A percentile compares a stretch with the other conserved stretches of the same genome.
phyloP scores from a whole-genome alignment of 1,140 invertebrate species.

The Tetramorium alpestre region DNA sequence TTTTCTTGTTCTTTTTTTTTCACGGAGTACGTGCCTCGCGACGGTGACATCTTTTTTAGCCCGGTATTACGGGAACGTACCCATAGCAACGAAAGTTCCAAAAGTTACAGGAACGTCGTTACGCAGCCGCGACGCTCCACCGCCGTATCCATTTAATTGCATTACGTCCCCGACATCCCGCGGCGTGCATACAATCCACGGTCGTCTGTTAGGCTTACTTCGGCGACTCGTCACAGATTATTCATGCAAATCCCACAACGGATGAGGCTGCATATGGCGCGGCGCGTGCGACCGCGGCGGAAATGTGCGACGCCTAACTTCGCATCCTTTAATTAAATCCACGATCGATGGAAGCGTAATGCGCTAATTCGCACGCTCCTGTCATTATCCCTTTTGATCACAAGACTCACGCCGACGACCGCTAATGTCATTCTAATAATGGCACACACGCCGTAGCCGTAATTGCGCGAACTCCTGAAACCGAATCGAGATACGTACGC shows the following conservation, averaged over 20 bases:
- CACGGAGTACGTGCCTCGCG: neutral
- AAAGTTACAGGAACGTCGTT: conserved; percentile 51
- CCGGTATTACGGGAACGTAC: conserved; percentile 12
- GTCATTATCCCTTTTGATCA: conserved; percentile 74
- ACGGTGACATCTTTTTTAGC: conserved; percentile 23
- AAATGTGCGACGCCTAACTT: conserved; percentile 47
- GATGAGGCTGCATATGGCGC: conserved; percentile 47
- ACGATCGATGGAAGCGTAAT: conserved; percentile 68
- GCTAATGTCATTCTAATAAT: conserved; percentile 73
- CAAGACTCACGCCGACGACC: conserved; percentile 71
- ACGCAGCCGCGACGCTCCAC: conserved; percentile 29
- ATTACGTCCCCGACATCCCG: conserved; percentile 47
- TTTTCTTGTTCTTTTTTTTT: neutral
- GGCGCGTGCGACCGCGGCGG: neutral
- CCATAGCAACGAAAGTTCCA: conserved; percentile 42
- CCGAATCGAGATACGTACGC: conserved; percentile 53
- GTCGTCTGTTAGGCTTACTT: conserved; percentile 47
- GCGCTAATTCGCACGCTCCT: conserved; percentile 66
- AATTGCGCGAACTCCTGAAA: conserved; percentile 68
- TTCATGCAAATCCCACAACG: conserved; percentile 63
- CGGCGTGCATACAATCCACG: conserved; percentile 48
- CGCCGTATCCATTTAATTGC: conserved; percentile 53
- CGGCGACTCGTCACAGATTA: conserved; percentile 38
- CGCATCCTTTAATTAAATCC: conserved; percentile 76
- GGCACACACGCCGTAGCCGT: conserved; percentile 36